Base-by-base conservation (phyloP, 2,888 invertebrate species). In the Drosophila pseudotakahashii region DNA sequence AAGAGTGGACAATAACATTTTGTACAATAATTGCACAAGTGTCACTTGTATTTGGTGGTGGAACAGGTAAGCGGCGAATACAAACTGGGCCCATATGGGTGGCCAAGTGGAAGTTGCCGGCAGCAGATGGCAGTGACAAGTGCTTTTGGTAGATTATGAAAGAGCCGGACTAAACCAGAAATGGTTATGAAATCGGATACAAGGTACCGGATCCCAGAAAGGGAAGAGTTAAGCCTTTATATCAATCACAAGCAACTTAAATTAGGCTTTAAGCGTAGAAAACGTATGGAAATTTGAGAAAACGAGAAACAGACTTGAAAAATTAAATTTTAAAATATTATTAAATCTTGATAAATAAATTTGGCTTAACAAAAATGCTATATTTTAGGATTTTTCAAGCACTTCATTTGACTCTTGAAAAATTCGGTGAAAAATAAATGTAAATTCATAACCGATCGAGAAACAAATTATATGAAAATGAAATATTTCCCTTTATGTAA, bases 11-110 rank as follows among this genome's bases (percentile, higher is more conserved):
- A 66, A 69, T 66, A 53, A 55, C 72, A 70, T 63, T 71, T 64
- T 66, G 64, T 66, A 63, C 73, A 74, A 73, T 79, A 81, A 79
- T 82, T 86, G 71, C 83, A 86, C 81, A 86, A 81, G 87, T 83
- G 87, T 83, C 76, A 72, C 80, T 74, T 76, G 19, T 47, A 30
- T 48, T 63, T 39, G 73, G 51, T 34, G 70, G 55, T 62, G 51
- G 51, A 72, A 73, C 70, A 59, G 51, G 64, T 62, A 45, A 32
- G 57, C 47, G 26, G 30, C 58, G 14, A 45, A 23, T 36, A 45
- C 71, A 51, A 87, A 75, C 84, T 58, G 67, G 73, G 69, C 60
- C 61, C 60, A 76, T 37, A 55, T 47, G 39, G 47, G 63, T 66
- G 62, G 51, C 32, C 54, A 42, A 36, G 51, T 39, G 57, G 57